Percentiles rank a stretch among this genome's conserved stretches.
Evolutionary conservation across 2,888 invertebrate species (phyloP).

Genomic region (Norana najaformis): DNA sequence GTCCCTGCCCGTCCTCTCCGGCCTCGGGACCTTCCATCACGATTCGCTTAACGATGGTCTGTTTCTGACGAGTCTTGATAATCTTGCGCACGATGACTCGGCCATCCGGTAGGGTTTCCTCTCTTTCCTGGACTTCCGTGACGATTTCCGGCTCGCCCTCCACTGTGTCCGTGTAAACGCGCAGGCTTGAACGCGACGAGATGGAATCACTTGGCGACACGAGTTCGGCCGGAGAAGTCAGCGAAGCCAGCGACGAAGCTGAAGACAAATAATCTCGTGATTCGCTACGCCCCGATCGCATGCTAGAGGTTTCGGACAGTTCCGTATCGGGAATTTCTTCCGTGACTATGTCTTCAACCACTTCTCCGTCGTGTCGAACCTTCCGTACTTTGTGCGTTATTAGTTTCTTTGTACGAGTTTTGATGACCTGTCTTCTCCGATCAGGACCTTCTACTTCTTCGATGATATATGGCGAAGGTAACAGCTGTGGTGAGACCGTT

Average conservation of each 20-base stretch:
- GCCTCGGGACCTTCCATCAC: constrained; percentile 38
- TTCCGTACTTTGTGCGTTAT: constrained; percentile 40
- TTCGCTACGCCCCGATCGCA: constrained; percentile 41
- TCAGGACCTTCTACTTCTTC: background rate
- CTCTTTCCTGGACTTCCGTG: constrained; percentile 41
- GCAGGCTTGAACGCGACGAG: constrained; percentile 34
- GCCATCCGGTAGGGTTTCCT: constrained; percentile 41
- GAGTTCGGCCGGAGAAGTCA: constrained; percentile 29
- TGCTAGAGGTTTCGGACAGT: constrained; percentile 41
- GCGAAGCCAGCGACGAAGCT: constrained; percentile 33
- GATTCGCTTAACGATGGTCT: constrained; percentile 42
- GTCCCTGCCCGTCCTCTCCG: background rate
- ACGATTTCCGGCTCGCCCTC: constrained; percentile 40
- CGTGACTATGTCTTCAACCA: constrained; percentile 46
- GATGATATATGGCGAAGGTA: background rate
- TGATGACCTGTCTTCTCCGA: constrained; percentile 42
- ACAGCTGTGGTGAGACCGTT: background rate
- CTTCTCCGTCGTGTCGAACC: constrained; percentile 44
- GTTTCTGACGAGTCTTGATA: constrained; percentile 38
- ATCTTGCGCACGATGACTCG: constrained; percentile 37
- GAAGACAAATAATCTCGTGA: constrained; percentile 38
- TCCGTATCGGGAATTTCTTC: constrained; percentile 45
- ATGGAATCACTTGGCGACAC: constrained; percentile 33
- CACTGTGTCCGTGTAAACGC: constrained; percentile 41
- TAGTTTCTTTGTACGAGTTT: constrained; percentile 34